Conservation (phyloP, 2,888 invertebrate genomes). For the Noctua pronuba region DNA sequence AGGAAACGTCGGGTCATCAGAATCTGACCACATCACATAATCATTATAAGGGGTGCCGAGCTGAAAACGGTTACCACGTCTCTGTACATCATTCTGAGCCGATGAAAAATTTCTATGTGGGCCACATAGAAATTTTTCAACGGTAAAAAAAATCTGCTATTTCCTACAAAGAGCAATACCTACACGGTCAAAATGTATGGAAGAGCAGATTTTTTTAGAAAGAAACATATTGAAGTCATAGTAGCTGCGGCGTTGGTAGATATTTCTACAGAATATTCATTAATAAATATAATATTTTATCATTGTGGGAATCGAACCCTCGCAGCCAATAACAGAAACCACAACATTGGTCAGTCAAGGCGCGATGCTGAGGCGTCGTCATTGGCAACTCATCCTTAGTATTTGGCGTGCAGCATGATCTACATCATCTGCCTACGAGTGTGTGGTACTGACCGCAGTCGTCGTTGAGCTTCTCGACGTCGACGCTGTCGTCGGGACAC, state of each 20-base stretch:
- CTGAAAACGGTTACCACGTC: no score
- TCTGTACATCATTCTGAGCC: no score
- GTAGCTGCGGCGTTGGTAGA: background rate
- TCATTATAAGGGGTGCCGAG: no score
- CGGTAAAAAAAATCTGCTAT: no score
- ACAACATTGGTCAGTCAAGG: background rate
- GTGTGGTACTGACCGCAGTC: slow-evolving; percentile 74
- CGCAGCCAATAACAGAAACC: background rate
- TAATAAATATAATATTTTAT: background rate
- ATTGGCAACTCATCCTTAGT: background rate
- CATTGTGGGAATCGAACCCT: background rate
- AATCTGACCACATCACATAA: slow-evolving; percentile 3
- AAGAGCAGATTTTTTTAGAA: no score
- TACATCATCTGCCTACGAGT: background rate
- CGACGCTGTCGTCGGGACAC: slow-evolving; percentile 77
- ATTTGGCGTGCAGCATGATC: background rate
- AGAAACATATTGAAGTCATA: background rate
- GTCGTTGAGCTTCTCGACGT: slow-evolving; percentile 44
- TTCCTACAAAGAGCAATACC: no score
- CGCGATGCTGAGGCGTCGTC: background rate
- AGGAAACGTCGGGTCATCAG: slow-evolving; percentile 35
- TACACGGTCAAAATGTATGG: no score
- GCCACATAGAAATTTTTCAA: no score
- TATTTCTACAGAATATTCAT: background rate
- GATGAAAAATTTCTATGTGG: no score